Evolutionary conservation across 2,797 vertebrate genomes (phyloP).

Genomic region (Poeciliopsis turneri): DNA sequence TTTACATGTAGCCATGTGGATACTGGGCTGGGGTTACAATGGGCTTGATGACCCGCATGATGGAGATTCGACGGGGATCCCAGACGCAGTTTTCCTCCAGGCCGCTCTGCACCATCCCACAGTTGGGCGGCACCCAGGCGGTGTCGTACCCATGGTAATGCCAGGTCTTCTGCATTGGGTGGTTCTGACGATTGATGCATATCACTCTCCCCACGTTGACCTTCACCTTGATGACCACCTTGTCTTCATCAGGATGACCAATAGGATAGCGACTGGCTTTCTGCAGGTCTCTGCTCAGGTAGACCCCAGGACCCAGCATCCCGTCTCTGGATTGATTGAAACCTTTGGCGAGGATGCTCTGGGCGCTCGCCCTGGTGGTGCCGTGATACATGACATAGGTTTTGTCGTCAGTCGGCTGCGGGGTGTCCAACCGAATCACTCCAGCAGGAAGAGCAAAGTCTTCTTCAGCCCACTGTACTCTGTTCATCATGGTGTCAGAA

Average conservation of each 20-base stretch:
- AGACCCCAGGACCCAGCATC: slow-evolving; percentile 74
- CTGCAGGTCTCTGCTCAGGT: slow-evolving; percentile 73
- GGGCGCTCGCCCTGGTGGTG: slow-evolving; percentile 23
- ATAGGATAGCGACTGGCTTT: slow-evolving; percentile 73
- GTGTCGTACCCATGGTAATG: slow-evolving; percentile 29
- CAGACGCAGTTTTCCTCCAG: slow-evolving; percentile 75
- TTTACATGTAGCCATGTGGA: not conserved
- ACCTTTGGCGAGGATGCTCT: not conserved
- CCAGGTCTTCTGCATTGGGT: slow-evolving; percentile 64
- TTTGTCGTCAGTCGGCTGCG: not conserved
- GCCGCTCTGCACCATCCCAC: slow-evolving; percentile 55
- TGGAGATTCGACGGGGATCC: slow-evolving; percentile 43
- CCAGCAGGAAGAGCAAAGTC: slow-evolving; percentile 20
- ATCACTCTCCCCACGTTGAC: slow-evolving; percentile 73
- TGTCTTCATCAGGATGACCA: fast-evolving
- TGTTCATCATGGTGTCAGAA: slow-evolving; percentile 2
- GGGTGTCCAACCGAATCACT: not conserved
- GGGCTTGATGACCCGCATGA: fast-evolving
- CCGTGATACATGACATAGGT: slow-evolving; percentile 77
- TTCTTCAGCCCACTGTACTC: slow-evolving; percentile 39
- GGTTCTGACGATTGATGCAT: slow-evolving; percentile 30
- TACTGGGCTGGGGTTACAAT: too few species aligned
- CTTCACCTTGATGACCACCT: slow-evolving; percentile 49
- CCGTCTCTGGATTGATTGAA: slow-evolving; percentile 41
- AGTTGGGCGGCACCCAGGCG: slow-evolving; percentile 72